Base-by-base conservation (phyloP, 2,113 vertebrate species). In the Grammomys dolichurus region DNA sequence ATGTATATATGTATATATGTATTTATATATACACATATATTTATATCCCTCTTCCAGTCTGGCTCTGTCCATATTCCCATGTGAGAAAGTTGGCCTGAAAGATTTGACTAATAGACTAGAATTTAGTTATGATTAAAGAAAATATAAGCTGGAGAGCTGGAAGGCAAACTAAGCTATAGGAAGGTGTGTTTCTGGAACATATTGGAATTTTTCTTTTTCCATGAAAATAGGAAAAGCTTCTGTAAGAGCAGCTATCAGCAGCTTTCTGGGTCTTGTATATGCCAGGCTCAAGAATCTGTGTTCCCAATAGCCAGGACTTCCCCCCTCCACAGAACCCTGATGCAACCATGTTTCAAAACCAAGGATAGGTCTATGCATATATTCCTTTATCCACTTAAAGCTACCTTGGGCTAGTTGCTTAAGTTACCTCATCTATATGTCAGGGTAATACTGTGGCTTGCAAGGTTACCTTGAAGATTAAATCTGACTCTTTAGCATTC, bases 381-480 rank as follows among this genome's bases (percentile, higher is more conserved):
- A 46, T 90, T 93, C 89, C 8, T 89, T 87, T 54, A 95, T 31
- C 63, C 33, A 67, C 26, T 88, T 93, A 54, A 75, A 75, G 54
- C 67, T 24, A 86, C 31, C n/a, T 48, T 73, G 33, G 82, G 67
- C 48, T 69, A 67, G 3, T 72, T 70, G 69, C 36, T 36, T 56
- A 54, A 7, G 40, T 85, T 93, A 94, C 36, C 72, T 92, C 54
- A 67, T 91, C 26, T 77, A 76, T 69, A 40, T 85, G 22, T 85
- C 60, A 95, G 54, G 58, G 36, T 20, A 82, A 31, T 60, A 54
- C 19, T 93, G 4, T 93, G 87, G 43, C 63, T 80, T 90, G 12
- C 51, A 96, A 94, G 93, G 87, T 96, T 91, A 90, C 92, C 84
- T 65, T 92, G 48, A 91, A 95, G 86, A 94, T 82, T 90, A 69